Conservation (phyloP, 2,113 vertebrate genomes). For the Nothoprocta perdicaria region DNA sequence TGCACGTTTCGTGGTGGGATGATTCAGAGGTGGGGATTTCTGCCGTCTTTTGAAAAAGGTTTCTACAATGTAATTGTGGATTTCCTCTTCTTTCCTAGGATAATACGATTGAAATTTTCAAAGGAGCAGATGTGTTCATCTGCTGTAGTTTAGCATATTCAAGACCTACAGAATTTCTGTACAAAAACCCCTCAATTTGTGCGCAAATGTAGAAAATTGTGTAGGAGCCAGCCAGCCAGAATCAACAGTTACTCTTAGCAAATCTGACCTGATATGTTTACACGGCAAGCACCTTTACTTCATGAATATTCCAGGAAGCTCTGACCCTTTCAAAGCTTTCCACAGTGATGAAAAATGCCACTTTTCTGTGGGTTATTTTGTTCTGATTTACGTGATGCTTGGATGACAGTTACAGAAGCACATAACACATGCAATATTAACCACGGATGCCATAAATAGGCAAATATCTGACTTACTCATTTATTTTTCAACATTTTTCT, state of each 20-base stretch:
- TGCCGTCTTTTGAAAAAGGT: neutral
- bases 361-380: neutral
- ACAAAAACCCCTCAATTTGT: rapidly evolving
- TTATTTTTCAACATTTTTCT: neutral
- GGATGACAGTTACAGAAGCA: neutral
- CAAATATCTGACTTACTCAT: neutral
- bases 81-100: neutral
- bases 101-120: neutral
- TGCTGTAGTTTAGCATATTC: neutral
- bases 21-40: neutral
- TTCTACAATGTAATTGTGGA: neutral
- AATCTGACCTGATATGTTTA: neutral
- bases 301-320: conserved; percentile 11
- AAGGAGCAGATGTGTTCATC: neutral
- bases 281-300: neutral
- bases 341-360: neutral
- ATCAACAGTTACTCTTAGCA: neutral
- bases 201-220: neutral
- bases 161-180: neutral
- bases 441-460: neutral
- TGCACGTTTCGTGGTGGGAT: neutral
- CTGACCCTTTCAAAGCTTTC: conserved; percentile 12
- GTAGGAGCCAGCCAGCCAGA: neutral
- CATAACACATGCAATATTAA: neutral
- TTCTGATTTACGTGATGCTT: neutral